A percentile compares a stretch with the other conserved stretches of the same genome.
Conservation (phyloP, 2,113 vertebrate species). For the Salvelinus alpinus region DNA sequence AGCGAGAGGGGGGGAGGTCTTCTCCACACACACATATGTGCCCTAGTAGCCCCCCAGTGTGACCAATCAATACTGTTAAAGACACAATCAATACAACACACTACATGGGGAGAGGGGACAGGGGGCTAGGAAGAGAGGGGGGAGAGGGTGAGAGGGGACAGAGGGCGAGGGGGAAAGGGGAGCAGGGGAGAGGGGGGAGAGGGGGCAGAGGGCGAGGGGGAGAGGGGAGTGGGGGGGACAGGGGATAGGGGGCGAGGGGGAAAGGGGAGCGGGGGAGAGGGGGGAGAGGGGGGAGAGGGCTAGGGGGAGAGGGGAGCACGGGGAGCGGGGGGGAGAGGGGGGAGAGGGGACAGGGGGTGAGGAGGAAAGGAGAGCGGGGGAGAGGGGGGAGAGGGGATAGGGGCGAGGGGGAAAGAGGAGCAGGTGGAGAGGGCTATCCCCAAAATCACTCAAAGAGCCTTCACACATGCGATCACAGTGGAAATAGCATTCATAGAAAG, state of each 20-base stretch:
- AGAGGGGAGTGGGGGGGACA: too few species aligned
- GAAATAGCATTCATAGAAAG: too few species aligned
- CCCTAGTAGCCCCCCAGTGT: background rate
- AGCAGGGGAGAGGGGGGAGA: background rate
- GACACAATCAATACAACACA: conserved; percentile 54
- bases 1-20: conserved; percentile 6
- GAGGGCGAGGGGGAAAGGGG: background rate
- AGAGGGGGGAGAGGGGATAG: too few species aligned
- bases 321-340: too few species aligned
- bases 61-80: conserved; percentile 50
- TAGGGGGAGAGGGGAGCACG: too few species aligned
- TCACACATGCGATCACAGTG: background rate
- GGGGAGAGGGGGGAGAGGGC: too few species aligned
- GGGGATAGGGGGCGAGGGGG: too few species aligned
- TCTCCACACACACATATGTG: conserved; percentile 50
- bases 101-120: conserved; percentile 16
- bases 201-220: background rate
- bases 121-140: background rate
- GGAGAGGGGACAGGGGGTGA: too few species aligned
- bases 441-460: background rate
- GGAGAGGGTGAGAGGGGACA: too few species aligned
- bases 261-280: too few species aligned
- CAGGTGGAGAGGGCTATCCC: background rate
- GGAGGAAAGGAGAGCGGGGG: too few species aligned
- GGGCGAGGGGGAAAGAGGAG: too few species aligned